These are phyloP conservation scores for Sturnira hondurensis DNA, from an alignment of 2,113 vertebrate genomes.

Conservation along the genomic window DNA sequence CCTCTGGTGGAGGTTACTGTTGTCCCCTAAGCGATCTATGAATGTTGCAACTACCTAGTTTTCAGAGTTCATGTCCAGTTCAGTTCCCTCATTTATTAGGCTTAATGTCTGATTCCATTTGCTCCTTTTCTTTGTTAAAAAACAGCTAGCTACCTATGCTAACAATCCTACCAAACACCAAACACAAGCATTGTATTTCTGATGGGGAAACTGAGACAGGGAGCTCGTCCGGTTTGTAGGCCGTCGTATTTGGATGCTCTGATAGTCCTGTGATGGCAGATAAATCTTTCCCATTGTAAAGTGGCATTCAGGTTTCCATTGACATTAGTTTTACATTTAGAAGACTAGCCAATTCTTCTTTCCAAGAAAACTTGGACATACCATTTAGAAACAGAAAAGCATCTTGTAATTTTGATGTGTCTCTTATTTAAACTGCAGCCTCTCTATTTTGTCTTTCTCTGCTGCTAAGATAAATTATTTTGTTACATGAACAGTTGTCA, in stretches of 20 bases:
- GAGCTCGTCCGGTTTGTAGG: background rate
- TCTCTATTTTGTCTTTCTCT: constrained; percentile 22
- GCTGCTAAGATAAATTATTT: constrained; percentile 30
- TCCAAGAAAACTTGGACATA: background rate
- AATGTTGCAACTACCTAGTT: too few relatives aligned
- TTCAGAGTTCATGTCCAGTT: too few relatives aligned
- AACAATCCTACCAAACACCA: background rate
- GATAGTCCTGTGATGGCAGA: background rate
- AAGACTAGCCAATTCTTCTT: background rate
- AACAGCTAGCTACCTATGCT: too few relatives aligned
- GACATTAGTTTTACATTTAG: background rate
- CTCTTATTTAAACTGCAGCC: constrained; percentile 23
- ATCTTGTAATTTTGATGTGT: constrained; percentile 7
- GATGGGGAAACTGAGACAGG: background rate
- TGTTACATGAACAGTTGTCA: constrained; percentile 14
- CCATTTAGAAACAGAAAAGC: constrained; percentile 4
- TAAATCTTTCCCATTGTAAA: background rate
- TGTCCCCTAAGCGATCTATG: too few relatives aligned
- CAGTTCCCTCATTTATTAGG: too few relatives aligned
- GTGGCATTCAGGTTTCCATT: background rate
- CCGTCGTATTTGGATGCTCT: background rate
- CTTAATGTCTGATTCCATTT: too few relatives aligned
- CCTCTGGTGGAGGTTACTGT: too few relatives aligned
- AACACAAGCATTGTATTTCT: background rate
- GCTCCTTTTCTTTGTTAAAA: too few relatives aligned